Conservation (phyloP, 1,140 invertebrate genomes). For the Eriosoma lanigerum region DNA sequence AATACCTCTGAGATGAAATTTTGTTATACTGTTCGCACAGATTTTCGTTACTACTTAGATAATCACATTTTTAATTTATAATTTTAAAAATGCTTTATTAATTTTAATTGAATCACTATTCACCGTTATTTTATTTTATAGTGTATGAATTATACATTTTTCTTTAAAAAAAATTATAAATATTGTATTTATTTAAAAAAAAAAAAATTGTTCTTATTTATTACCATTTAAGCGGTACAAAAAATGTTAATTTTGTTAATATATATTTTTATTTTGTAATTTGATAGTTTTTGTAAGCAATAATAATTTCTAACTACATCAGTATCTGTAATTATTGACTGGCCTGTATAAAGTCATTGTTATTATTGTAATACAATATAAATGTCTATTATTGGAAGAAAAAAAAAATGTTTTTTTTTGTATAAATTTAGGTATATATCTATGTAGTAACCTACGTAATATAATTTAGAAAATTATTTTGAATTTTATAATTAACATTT, state of each 20-base stretch:
- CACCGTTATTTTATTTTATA: slow-evolving; percentile 51
- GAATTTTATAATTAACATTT: neutral
- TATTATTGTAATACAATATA: slow-evolving; percentile 49
- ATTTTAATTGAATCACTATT: slow-evolving; percentile 48
- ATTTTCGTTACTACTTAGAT: slow-evolving; percentile 50
- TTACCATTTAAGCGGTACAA: slow-evolving; percentile 50
- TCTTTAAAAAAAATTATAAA: slow-evolving; percentile 30
- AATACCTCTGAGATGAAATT: slow-evolving; percentile 31
- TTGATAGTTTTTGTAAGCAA: slow-evolving; percentile 50
- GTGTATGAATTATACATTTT: slow-evolving; percentile 46
- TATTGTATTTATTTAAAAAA: slow-evolving; percentile 43
- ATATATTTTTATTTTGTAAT: slow-evolving; percentile 43
- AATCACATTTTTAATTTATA: slow-evolving; percentile 44
- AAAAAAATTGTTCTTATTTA: slow-evolving; percentile 32
- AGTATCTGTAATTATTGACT: slow-evolving; percentile 49
- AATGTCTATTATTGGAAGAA: slow-evolving; percentile 17
- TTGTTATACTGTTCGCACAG: slow-evolving; percentile 48
- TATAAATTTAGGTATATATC: neutral
- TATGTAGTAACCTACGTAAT: no score
- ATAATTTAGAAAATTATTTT: no score
- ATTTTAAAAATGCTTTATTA: slow-evolving; percentile 50
- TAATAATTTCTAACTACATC: slow-evolving; percentile 45
- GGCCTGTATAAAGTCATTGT: slow-evolving; percentile 48
- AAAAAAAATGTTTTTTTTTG: slow-evolving; percentile 20
- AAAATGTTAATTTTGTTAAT: slow-evolving; percentile 50